phyloP scores from a whole-genome alignment of 2,797 vertebrate species.

The Clarias laeviceps region DNA sequence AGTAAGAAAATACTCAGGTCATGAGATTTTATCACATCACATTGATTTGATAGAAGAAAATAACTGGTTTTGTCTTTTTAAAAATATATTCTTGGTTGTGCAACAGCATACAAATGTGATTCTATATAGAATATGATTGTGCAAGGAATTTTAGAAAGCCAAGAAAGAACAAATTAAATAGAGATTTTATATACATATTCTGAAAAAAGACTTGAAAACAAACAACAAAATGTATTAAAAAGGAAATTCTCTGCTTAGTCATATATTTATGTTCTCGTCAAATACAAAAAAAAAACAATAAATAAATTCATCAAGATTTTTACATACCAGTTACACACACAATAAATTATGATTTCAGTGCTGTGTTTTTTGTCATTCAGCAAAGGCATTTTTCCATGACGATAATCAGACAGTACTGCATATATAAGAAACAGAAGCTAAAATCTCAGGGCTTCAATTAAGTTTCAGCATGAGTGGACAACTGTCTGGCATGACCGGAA shows the following conservation, averaged over 20 bases:
- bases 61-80: constrained; percentile 5
- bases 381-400: constrained; percentile 23
- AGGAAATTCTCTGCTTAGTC: constrained; percentile 86
- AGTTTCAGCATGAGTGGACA: neutral
- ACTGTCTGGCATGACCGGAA: constrained; percentile 5
- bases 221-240: constrained; percentile 76
- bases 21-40: constrained; percentile 12
- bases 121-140: constrained; percentile 17
- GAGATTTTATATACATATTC: constrained; percentile 81
- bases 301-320: constrained; percentile 94
- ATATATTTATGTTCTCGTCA: constrained; percentile 83
- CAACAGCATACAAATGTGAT: constrained; percentile 17
- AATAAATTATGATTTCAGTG: constrained; percentile 99
- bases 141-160: constrained; percentile 8
- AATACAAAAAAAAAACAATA: constrained; percentile 91
- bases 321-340: constrained; percentile 94
- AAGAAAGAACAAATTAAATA: constrained; percentile 68
- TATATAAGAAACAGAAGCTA: constrained; percentile 4
- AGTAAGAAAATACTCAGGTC: constrained; percentile 16
- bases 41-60: constrained; percentile 9
- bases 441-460: neutral
- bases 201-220: constrained; percentile 70
- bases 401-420: constrained; percentile 42
- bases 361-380: constrained; percentile 78
- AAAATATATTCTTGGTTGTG: constrained; percentile 27